phyloP scores from a whole-genome alignment of 2,113 vertebrate genomes.

The Hippocampus zosterae region DNA sequence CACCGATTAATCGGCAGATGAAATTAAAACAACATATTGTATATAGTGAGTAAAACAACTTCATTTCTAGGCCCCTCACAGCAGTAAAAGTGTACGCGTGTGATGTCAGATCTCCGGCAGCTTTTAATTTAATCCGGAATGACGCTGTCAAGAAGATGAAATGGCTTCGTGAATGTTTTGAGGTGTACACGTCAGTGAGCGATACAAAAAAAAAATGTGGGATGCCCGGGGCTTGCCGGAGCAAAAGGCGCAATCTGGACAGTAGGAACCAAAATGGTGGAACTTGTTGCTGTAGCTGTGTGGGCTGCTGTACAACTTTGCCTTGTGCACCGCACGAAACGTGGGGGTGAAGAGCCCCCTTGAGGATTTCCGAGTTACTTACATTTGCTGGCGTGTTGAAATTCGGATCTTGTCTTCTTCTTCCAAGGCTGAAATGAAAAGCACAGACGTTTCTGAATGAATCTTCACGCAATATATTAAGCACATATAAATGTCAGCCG shows the following conservation, averaged over 20 bases:
- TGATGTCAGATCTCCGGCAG: not conserved
- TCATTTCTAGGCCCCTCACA: not conserved
- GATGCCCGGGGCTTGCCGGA: not conserved
- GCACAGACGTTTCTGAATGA: not conserved
- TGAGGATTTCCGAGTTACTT: conserved; percentile 46
- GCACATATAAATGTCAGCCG: too few relatives aligned
- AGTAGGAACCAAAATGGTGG: conserved; percentile 60
- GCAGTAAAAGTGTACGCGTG: too few relatives aligned
- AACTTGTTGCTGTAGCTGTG: conserved; percentile 17
- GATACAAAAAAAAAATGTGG: not conserved
- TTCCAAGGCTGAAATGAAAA: not conserved
- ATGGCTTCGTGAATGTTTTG: not conserved
- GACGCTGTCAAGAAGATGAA: not conserved
- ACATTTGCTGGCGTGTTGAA: conserved; percentile 7
- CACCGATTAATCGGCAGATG: not conserved
- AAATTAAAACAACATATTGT: not conserved
- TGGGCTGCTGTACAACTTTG: conserved; percentile 19
- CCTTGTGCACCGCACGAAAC: conserved; percentile 31
- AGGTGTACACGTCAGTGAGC: not conserved
- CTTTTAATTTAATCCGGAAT: not conserved
- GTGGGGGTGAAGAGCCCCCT: conserved; percentile 61
- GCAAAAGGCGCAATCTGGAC: not conserved
- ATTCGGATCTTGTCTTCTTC: not conserved
- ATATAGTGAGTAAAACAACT: not conserved
- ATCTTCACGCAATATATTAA: not conserved